phyloP scores from a whole-genome alignment of 1,140 invertebrate genomes.

The Coptotermes formosanus region DNA sequence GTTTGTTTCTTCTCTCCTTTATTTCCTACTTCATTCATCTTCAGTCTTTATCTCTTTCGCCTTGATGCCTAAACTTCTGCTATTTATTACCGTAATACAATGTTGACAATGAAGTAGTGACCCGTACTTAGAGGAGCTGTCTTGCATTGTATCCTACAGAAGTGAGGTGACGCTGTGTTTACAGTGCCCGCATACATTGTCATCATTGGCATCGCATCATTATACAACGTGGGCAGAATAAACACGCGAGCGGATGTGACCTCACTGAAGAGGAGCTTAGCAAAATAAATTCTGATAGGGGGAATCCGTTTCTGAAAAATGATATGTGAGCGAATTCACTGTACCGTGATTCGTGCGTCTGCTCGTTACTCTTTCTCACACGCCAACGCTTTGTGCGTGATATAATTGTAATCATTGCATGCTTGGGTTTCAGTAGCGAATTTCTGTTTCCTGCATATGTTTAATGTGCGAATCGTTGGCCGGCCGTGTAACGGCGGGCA shows the following conservation, averaged over 20 bases:
- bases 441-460: no score
- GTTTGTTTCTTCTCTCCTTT: background rate
- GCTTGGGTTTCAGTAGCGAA: no score
- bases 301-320: slow-evolving; percentile 7
- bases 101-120: no score
- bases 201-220: slow-evolving; percentile 5
- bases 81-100: no score
- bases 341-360: background rate
- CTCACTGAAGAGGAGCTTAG: background rate
- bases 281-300: slow-evolving; percentile 6
- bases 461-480: no score
- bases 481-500: no score
- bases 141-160: no score
- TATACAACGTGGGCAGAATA: background rate
- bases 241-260: no score
- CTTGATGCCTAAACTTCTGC: background rate
- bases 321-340: background rate
- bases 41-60: background rate
- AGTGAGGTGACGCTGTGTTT: background rate
- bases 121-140: no score
- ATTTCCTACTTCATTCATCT: background rate
- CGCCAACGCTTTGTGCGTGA: no score
- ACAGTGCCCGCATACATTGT: background rate
- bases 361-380: background rate
- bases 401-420: no score